Percentiles rank a stretch among this genome's conserved stretches.
Conservation (phyloP, 2,113 vertebrate genomes). For the Heterotilapia buettikoferi region DNA sequence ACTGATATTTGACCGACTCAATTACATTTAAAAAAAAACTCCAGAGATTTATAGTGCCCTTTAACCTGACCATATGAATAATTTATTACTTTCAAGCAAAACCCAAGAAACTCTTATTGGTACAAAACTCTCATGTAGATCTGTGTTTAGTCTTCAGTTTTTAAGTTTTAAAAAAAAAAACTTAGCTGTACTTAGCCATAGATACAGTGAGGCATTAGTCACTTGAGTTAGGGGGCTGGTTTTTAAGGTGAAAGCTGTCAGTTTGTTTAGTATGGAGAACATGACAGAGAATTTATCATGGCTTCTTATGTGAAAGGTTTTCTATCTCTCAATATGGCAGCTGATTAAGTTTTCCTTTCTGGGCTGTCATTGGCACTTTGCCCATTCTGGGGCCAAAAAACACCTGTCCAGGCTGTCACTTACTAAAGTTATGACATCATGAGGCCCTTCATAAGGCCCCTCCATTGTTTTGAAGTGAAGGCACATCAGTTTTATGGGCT, state of each 20-base stretch:
- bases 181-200: no score
- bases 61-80: slow-evolving; percentile 34
- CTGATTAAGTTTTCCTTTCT: slow-evolving; percentile 56
- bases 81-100: slow-evolving; percentile 39
- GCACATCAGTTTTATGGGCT: slow-evolving; percentile 66
- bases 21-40: slow-evolving; percentile 26
- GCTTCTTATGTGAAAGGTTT: background rate
- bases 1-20: background rate
- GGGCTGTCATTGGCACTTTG: slow-evolving; percentile 1
- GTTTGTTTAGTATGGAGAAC: background rate
- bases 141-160: background rate
- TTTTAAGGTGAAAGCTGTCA: slow-evolving; percentile 5
- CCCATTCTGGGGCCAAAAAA: slow-evolving; percentile 16
- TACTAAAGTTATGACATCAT: slow-evolving; percentile 69
- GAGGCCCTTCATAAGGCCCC: slow-evolving; percentile 64
- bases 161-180: background rate
- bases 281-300: slow-evolving; percentile 39
- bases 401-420: slow-evolving; percentile 55
- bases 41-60: slow-evolving; percentile 27
- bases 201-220: background rate
- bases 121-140: background rate
- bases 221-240: slow-evolving; percentile 3
- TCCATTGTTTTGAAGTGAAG: slow-evolving; percentile 74
- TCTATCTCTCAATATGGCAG: background rate
- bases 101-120: background rate